phyloP scores from a whole-genome alignment of 2,888 invertebrate genomes.

The Ormyrus rosae region DNA sequence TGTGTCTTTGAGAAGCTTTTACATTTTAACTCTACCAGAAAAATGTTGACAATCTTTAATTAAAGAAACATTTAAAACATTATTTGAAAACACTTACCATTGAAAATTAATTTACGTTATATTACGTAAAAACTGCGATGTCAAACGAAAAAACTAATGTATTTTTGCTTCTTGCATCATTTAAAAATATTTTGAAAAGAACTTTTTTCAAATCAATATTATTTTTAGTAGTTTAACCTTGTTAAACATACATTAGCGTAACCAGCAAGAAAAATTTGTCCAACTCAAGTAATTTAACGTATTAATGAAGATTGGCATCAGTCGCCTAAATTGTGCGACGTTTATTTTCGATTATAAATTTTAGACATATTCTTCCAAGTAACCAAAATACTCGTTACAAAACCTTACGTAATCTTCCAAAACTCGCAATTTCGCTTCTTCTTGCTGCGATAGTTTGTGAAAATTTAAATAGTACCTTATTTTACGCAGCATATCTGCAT shows the following conservation, averaged over 20 bases:
- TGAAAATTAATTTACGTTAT: not conserved
- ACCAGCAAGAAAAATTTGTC: not conserved
- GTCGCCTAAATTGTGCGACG: conserved; percentile 23
- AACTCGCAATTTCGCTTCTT: conserved; percentile 1
- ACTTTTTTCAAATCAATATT: not conserved
- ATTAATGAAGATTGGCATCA: conserved; percentile 37
- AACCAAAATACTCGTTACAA: conserved; percentile 44
- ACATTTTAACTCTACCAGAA: not conserved
- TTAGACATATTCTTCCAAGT: not conserved
- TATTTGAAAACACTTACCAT: not conserved
- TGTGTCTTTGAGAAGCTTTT: too few relatives aligned
- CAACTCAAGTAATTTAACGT: not conserved
- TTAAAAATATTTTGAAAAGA: too few relatives aligned
- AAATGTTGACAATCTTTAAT: not conserved
- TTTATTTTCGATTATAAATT: conserved; percentile 37
- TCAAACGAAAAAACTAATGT: not conserved
- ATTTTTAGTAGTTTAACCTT: not conserved
- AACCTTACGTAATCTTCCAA: conserved; percentile 41
- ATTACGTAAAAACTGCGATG: not conserved
- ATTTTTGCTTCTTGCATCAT: not conserved
- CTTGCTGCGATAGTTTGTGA: too few relatives aligned
- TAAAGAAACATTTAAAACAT: not conserved
- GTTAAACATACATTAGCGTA: not conserved
- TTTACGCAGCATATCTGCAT: too few relatives aligned
- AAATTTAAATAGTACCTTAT: too few relatives aligned